These are phyloP conservation scores for Alligator sinensis DNA, from an alignment of 2,113 vertebrate genomes.

Conservation along the genomic window DNA sequence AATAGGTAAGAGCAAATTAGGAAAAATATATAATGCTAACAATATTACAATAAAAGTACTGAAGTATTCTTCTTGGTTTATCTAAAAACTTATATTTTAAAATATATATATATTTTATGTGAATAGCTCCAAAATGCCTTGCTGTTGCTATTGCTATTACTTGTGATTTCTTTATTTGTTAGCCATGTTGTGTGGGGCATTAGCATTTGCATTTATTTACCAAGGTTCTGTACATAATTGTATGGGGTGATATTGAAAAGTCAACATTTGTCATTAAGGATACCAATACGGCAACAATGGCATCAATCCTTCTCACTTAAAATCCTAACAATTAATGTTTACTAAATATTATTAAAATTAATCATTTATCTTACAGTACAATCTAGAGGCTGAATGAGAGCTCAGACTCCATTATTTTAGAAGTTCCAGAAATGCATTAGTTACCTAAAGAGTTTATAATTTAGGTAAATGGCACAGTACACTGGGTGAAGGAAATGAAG, in stretches of 20 bases:
- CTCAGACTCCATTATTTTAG: background rate
- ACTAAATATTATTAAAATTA: background rate
- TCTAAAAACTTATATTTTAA: background rate
- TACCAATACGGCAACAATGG: background rate
- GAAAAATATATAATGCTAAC: background rate
- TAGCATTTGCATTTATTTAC: background rate
- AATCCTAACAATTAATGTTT: background rate
- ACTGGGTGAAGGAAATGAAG: background rate
- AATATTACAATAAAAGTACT: background rate
- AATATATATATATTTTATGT: background rate
- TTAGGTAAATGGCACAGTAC: background rate
- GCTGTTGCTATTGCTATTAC: background rate
- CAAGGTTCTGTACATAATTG: background rate
- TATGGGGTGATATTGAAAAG: background rate
- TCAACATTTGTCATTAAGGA: background rate
- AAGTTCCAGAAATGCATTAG: background rate
- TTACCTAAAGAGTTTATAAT: background rate
- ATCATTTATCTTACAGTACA: background rate
- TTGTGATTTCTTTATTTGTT: constrained; percentile 19
- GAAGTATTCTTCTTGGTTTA: background rate
- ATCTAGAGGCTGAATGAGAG: background rate
- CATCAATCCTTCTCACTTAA: background rate
- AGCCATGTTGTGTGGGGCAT: background rate
- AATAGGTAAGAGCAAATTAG: background rate
- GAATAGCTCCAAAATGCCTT: background rate